Conservation (phyloP, 2,888 invertebrate genomes). For the Campopleginae sp. region DNA sequence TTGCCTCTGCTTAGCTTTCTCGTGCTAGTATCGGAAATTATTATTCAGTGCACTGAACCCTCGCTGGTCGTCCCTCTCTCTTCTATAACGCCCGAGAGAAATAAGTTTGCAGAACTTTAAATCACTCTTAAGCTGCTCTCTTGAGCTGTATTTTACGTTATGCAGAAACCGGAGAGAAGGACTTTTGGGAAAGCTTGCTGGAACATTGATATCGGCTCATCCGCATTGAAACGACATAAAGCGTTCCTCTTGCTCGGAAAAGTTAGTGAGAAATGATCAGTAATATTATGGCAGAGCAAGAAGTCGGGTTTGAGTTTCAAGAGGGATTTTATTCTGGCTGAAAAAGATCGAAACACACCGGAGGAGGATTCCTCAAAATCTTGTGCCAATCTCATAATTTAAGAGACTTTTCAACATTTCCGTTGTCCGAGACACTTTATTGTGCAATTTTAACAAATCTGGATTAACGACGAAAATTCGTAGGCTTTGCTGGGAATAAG, state of each 20-base stretch:
- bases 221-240: neutral
- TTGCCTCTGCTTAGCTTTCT: constrained; percentile 44
- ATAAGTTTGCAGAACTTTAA: constrained; percentile 68
- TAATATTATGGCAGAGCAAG: constrained; percentile 44
- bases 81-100: constrained; percentile 36
- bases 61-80: neutral
- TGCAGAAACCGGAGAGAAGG: constrained; percentile 8
- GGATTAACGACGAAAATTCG: constrained; percentile 40
- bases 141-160: neutral
- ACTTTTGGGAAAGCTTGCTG: neutral
- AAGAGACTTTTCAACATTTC: constrained; percentile 2
- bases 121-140: constrained; percentile 59
- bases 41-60: constrained; percentile 61
- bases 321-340: constrained; percentile 14
- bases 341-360: neutral
- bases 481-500: neutral
- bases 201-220: constrained; percentile 5
- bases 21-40: constrained; percentile 66
- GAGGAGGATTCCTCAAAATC: constrained; percentile 6
- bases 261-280: constrained; percentile 53
- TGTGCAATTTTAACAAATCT: constrained; percentile 37
- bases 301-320: neutral
- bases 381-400: constrained; percentile 41
- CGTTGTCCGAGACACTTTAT: neutral
- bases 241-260: neutral